Percentiles rank a stretch among this genome's conserved stretches.
phyloP scores from a whole-genome alignment of 35 echinoderm and acorn worm species.

The Eucidaris tribuloides region DNA sequence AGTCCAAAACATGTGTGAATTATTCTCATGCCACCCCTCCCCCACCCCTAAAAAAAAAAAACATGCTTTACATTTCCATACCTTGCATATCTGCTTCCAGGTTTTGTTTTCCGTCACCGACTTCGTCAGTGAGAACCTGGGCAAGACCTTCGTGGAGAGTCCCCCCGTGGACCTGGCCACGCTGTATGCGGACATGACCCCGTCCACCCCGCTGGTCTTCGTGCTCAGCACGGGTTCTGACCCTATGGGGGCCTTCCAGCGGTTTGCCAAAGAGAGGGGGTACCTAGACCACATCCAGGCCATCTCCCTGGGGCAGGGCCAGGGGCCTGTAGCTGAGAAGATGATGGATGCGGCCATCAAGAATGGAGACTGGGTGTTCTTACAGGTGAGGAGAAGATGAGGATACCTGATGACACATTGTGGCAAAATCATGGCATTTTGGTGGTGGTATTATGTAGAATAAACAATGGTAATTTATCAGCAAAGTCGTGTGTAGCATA shows the following conservation, averaged over 20 bases:
- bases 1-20: too few relatives aligned
- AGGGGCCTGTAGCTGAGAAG: conserved; percentile 96
- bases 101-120: conserved; percentile 97
- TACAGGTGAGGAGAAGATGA: conserved; percentile 95
- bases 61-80: too few relatives aligned
- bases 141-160: conserved; percentile 95
- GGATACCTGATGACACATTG: too few relatives aligned
- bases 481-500: too few relatives aligned
- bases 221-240: conserved; percentile 95
- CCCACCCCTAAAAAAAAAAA: too few relatives aligned
- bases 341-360: conserved; percentile 84
- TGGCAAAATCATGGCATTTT: too few relatives aligned
- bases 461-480: too few relatives aligned
- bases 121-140: conserved; percentile 94
- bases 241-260: conserved; percentile 97
- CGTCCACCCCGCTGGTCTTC: conserved; percentile 89
- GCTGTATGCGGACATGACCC: conserved; percentile 87
- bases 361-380: conserved; percentile 96
- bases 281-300: conserved; percentile 92
- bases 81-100: too few relatives aligned
- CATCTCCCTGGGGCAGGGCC: conserved; percentile 98
- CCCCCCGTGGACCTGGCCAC: conserved; percentile 85
- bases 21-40: too few relatives aligned
- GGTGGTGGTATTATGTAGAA: too few relatives aligned
- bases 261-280: conserved; percentile 88